Evolutionary conservation across 2,888 invertebrate genomes (phyloP).

Genomic region (Melieria crassipennis): DNA sequence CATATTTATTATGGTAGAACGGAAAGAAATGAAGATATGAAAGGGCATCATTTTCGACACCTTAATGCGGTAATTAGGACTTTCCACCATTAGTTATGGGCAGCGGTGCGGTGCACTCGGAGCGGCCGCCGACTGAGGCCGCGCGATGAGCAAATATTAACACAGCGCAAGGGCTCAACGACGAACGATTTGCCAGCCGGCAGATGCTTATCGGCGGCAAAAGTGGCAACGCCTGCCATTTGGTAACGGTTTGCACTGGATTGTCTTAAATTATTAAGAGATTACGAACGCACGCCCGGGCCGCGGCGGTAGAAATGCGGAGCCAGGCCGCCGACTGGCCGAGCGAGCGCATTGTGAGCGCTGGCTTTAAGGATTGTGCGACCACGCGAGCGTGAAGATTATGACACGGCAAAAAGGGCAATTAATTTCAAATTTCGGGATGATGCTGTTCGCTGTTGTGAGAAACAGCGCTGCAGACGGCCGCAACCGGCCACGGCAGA

Average conservation of each 20-base stretch:
- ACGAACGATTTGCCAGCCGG: background rate
- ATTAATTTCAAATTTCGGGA: conserved; percentile 56
- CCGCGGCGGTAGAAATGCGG: background rate
- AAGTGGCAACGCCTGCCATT: conserved; percentile 47
- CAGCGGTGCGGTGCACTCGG: conserved; percentile 40
- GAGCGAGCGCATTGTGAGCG: too few relatives aligned
- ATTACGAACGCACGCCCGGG: conserved; percentile 42
- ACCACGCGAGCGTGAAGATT: conserved; percentile 48
- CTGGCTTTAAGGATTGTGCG: too few relatives aligned
- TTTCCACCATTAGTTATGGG: conserved; percentile 47
- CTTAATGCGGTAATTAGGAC: conserved; percentile 63
- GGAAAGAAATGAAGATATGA: background rate
- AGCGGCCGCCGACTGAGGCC: background rate
- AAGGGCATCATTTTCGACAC: conserved; percentile 53
- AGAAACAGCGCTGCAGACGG: too few relatives aligned
- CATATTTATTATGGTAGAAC: conserved; percentile 25
- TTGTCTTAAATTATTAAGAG: conserved; percentile 62
- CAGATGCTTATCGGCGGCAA: conserved; percentile 42
- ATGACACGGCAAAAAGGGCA: conserved; percentile 58
- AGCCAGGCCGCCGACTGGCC: conserved; percentile 37
- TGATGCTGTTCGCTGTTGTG: background rate
- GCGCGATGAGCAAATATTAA: conserved; percentile 57
- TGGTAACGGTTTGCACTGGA: conserved; percentile 58
- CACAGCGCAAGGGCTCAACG: conserved; percentile 43
- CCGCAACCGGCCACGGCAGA: conserved; percentile 32